Evolutionary conservation across 2,888 invertebrate species (phyloP), one percentile per base, ranked within the genome.

Genomic region (Prosopocoilus inquinatus): DNA sequence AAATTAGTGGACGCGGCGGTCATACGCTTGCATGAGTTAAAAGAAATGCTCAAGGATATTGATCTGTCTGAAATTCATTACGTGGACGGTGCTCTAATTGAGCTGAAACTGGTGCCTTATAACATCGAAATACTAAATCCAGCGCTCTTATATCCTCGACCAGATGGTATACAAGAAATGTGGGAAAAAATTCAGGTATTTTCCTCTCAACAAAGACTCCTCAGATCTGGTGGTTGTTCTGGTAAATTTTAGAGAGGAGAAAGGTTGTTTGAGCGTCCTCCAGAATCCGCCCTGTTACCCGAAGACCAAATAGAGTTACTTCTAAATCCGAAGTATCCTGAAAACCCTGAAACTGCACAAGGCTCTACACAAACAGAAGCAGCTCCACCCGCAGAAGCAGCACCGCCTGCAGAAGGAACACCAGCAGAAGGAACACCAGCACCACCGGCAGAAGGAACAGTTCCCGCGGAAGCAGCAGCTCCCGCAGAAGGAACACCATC

Each of bases 81-180:
- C 75, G 81, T 88, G 47, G 91, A 91, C 68, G 86, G 88, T 65
- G 81, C 84, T 28, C 71, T 90, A 47, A 81, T 86, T 49, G 85
- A 87, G 74, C 73, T 89, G 70, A 84, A 89, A 58, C 79, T 90
- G 61, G 81, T 86, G 13, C 90, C 90, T 0, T 78, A 83, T 36
- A 83, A 86, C 57, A 72, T 87, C n/a, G 81, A 85, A 70, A 79
- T 87, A 51, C 65, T 82, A n/a, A 81, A 84, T 57, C 85, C 87
- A 0, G 80, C 79, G 56, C 55, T 88, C 82, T 73, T 88, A 82
- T 75, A 79, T 81, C 60, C 81, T 77, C 63, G 88, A 84, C 75
- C 81, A 77, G 67, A 67, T 5, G 60, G 68, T n/a, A 61, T 75
- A 9, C 71, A 75, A 60, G 71, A 75, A 36, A 63, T 75, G 62